These are phyloP conservation scores for Podabrus alpinus DNA, from an alignment of 2,888 invertebrate genomes.

Conservation along the genomic window DNA sequence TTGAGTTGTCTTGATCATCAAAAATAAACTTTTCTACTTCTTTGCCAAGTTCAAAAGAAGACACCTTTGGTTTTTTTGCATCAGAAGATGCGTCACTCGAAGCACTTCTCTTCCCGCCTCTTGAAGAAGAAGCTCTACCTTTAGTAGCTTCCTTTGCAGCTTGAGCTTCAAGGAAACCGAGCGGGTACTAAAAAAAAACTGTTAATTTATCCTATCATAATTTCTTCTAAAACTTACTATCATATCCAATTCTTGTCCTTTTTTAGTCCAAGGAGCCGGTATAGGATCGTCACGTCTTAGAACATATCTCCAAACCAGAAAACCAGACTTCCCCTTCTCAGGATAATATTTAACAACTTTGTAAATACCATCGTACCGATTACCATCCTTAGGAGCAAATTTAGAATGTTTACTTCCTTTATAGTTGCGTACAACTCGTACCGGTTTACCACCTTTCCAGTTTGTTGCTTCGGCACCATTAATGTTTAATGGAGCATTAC, in stretches of 20 bases:
- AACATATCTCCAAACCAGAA: constrained; percentile 78
- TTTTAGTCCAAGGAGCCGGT: constrained; percentile 79
- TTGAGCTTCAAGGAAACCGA: constrained; percentile 71
- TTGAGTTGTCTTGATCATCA: constrained; percentile 65
- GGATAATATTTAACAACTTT: constrained; percentile 85
- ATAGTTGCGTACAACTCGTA: constrained; percentile 77
- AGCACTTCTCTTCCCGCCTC: constrained; percentile 20
- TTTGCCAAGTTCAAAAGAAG: constrained; percentile 35
- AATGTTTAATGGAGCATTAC: constrained; percentile 68
- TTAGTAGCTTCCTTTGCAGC: constrained; percentile 59
- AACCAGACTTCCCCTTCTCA: constrained; percentile 77
- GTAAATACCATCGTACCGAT: constrained; percentile 84
- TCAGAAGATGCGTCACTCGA: background rate
- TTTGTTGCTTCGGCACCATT: constrained; percentile 70
- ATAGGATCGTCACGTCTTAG: constrained; percentile 75
- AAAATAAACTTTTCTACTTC: constrained; percentile 51
- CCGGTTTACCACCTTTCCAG: constrained; percentile 77
- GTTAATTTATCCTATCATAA: background rate
- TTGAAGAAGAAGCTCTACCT: constrained; percentile 45
- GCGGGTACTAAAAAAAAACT: constrained; percentile 65
- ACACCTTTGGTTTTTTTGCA: constrained; percentile 32
- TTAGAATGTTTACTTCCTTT: constrained; percentile 76
- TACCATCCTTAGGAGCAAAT: constrained; percentile 77
- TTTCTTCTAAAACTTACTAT: constrained; percentile 39
- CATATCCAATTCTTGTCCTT: constrained; percentile 64